phyloP scores from a whole-genome alignment of 2,113 vertebrate species.

The Poeciliopsis retropinna region DNA sequence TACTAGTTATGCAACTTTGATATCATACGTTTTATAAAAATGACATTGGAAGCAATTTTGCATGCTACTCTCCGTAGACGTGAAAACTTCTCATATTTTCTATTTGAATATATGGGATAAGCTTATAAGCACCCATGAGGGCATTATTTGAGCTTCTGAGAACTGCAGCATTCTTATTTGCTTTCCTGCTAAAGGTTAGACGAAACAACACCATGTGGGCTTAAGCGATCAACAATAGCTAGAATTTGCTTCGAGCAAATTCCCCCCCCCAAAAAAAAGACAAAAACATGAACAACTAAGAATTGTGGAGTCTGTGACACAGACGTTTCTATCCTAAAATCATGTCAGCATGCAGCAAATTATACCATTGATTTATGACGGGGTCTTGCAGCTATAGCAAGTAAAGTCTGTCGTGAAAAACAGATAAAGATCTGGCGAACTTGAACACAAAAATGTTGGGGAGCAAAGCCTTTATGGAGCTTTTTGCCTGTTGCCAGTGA shows the following conservation, averaged over 20 bases:
- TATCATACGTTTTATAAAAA: conserved; percentile 40
- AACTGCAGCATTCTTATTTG: neutral
- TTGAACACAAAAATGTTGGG: too few relatives aligned
- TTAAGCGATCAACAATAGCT: neutral
- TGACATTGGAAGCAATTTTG: conserved; percentile 33
- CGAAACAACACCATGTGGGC: conserved; percentile 1
- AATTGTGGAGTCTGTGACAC: neutral
- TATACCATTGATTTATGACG: neutral
- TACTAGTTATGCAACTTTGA: conserved; percentile 46
- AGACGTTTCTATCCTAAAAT: neutral
- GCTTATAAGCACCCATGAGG: conserved; percentile 32
- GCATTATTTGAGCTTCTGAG: conserved; percentile 8
- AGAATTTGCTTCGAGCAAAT: neutral
- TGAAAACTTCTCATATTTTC: conserved; percentile 21
- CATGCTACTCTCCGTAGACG: conserved; percentile 14
- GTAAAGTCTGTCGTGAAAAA: neutral
- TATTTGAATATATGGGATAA: conserved; percentile 11
- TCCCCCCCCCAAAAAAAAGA: neutral
- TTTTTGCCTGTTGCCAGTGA: too few relatives aligned
- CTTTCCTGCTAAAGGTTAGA: conserved; percentile 12
- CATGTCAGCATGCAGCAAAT: neutral
- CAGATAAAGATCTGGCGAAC: too few relatives aligned
- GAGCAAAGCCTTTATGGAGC: too few relatives aligned
- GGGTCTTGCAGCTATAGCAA: neutral
- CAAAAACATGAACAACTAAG: neutral